A percentile compares a stretch with the other conserved stretches of the same genome.
Evolutionary conservation across 1,140 invertebrate species (phyloP).

Genomic region (Trachymyrmex cornetzi): DNA sequence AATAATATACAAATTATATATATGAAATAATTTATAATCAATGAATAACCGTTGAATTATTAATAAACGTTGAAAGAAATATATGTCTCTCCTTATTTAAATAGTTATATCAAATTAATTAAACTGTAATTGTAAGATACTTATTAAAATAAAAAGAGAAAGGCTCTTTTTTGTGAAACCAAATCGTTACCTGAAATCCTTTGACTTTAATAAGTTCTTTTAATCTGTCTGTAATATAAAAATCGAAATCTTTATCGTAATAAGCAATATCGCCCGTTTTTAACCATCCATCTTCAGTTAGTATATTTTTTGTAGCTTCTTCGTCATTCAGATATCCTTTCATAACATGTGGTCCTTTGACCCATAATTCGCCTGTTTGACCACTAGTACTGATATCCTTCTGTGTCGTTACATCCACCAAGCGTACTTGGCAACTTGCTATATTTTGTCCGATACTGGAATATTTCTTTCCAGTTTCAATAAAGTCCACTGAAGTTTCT

Average conservation of each 20-base stretch:
- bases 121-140: no score
- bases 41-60: background rate
- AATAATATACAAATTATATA: background rate
- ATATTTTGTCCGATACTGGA: constrained; percentile 87
- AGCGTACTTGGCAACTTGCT: constrained; percentile 87
- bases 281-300: constrained; percentile 92
- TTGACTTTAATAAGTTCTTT: constrained; percentile 97
- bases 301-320: constrained; percentile 90
- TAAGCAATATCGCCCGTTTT: constrained; percentile 94
- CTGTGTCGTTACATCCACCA: constrained; percentile 86
- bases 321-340: constrained; percentile 92
- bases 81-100: no score
- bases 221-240: constrained; percentile 94
- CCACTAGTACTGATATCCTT: constrained; percentile 82
- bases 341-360: constrained; percentile 91
- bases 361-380: constrained; percentile 89
- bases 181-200: constrained; percentile 88
- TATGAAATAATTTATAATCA: constrained; percentile 4
- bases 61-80: background rate
- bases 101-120: background rate
- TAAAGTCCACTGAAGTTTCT: constrained; percentile 85
- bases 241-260: constrained; percentile 90
- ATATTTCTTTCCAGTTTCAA: constrained; percentile 82
- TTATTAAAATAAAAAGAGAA: background rate
- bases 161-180: background rate